phyloP scores from a whole-genome alignment of 1,140 invertebrate species.

The Helicoverpa zea region DNA sequence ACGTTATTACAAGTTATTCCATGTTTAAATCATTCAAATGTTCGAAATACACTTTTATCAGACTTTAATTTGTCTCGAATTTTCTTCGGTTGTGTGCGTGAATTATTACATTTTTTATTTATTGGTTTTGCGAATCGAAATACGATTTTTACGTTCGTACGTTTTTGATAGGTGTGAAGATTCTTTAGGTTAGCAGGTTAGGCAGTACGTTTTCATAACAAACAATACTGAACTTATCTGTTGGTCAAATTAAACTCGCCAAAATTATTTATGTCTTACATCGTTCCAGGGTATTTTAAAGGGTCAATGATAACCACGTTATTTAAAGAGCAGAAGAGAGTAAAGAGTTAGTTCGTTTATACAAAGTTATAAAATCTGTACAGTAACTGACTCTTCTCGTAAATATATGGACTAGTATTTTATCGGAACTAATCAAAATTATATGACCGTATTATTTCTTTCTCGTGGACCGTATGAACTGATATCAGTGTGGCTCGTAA shows the following conservation, averaged over 20 bases:
- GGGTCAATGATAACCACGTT: neutral
- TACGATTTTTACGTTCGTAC: conserved; percentile 5
- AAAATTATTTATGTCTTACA: neutral
- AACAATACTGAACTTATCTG: too few species aligned
- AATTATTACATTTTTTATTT: conserved; percentile 3
- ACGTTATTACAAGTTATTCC: neutral
- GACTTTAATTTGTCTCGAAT: conserved; percentile 20
- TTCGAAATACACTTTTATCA: conserved; percentile 12
- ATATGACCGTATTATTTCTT: conserved; percentile 67
- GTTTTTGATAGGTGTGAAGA: conserved; percentile 10
- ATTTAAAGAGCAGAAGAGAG: conserved; percentile 5
- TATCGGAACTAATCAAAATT: conserved; percentile 72
- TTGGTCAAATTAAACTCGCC: neutral
- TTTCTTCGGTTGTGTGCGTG: neutral
- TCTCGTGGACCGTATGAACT: conserved; percentile 64
- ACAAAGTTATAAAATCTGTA: neutral
- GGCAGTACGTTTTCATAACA: neutral
- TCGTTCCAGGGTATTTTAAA: too few species aligned
- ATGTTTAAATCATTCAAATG: neutral
- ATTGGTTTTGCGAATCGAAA: conserved; percentile 13
- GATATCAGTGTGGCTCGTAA: conserved; percentile 64
- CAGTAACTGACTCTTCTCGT: conserved; percentile 51
- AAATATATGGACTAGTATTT: conserved; percentile 56
- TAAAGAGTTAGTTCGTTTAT: too few species aligned
- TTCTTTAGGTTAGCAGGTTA: neutral